Base-by-base conservation (phyloP, 2,113 vertebrate species). In the Petrocephalus microphthalmus region DNA sequence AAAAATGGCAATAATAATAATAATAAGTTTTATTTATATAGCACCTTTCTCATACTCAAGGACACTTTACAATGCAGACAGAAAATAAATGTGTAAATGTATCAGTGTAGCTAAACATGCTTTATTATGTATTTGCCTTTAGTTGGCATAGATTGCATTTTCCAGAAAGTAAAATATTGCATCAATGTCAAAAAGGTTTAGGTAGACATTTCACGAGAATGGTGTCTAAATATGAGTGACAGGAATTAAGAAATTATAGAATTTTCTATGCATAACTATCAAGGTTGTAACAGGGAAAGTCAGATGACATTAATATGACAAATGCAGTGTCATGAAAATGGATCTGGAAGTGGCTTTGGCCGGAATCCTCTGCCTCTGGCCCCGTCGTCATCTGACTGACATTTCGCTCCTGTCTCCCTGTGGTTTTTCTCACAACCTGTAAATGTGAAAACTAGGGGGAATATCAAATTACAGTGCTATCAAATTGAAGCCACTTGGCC, bases 281-380 rank as follows among this genome's bases (percentile, higher is more conserved):
- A 37, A 19, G 71, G 71, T 78, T 29, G 71, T 78, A 78, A 78
- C 15, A 6, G 71, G 15, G 33, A 78, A 42, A 78, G 71, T 37
- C 29, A 78, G 71, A 42, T 78, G 71, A 78, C 71, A 42, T 78
- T 78, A 78, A 78, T 78, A 78, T 78, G 71, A 78, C 71, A 78
- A 78, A 78, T 78, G 33, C 71, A 78, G 42, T 78, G 71, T 78
- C 71, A 78, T 78, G 37, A 42, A 78, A 33, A 78, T 78, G 37
- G 71, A 78, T 78, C 71, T 78, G 33, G 71, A 42, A 78, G 71
- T 17, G 33, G 71, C 13, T 33, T 37, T 78, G 71, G 71, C 71
- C 71, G 19, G 71, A 42, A 78, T 42, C 3, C 29, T 78, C 29
- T 13, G 15, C 33, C 33, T 29, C 71, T 37, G 71, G 71, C 71